phyloP scores from a whole-genome alignment of 2,113 vertebrate species.

The Arvicanthis niloticus region DNA sequence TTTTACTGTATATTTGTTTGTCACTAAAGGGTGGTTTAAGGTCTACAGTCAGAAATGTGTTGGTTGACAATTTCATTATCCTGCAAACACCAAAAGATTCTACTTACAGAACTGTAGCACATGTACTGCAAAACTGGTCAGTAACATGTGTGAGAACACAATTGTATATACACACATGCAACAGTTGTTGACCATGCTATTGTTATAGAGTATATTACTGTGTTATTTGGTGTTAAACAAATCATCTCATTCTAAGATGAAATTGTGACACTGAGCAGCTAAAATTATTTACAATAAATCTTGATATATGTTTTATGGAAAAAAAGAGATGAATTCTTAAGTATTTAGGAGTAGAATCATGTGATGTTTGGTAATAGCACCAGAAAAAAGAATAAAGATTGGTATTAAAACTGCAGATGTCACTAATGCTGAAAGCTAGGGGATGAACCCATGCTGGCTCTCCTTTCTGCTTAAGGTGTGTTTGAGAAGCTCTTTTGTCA shows the following conservation, averaged over 20 bases:
- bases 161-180: not conserved
- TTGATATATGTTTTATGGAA: not conserved
- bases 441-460: not conserved
- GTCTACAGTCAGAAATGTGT: not conserved
- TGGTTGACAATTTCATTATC: not conserved
- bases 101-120: not conserved
- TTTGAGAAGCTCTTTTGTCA: slow-evolving; percentile 7
- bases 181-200: not conserved
- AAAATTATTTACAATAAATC: not conserved
- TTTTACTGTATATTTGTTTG: not conserved
- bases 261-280: not conserved
- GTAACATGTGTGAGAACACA: not conserved
- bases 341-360: not conserved
- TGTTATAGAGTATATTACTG: not conserved
- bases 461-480: not conserved
- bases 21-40: not conserved
- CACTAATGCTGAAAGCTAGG: not conserved
- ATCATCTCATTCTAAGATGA: not conserved
- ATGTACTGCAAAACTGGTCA: not conserved
- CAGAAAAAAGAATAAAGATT: not conserved
- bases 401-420: not conserved
- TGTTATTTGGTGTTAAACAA: not conserved
- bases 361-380: not conserved
- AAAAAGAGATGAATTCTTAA: not conserved
- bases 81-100: not conserved